Evolutionary conservation across 1,140 invertebrate species (phyloP), one percentile per base, ranked within the genome.

Genomic region (Brachionus plicatilis): DNA sequence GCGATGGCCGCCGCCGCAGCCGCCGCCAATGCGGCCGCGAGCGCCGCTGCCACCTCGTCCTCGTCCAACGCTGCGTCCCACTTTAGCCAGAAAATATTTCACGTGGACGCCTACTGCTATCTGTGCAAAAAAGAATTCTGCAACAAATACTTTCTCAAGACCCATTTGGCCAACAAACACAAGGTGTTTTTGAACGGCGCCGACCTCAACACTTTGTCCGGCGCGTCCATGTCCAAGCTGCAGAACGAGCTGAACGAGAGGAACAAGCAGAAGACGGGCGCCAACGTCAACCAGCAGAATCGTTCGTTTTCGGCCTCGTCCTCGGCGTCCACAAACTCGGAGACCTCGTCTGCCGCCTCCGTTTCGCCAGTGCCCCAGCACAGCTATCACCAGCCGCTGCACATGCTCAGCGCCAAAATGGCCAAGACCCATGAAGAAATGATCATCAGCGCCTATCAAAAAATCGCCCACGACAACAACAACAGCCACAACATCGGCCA

Each of bases 101-200:
- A 82, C 27, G 79, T 82, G 9, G 96, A 97, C 90, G 96, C 95
- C 4, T 98, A 96, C 88, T 97, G 96, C 89, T 90, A 91, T 83
- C 86, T 92, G 41, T 93, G 92, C 88, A 88, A 91, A 82, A 89
- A 91, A 85, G 91, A 92, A 86, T 91, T 92, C 85, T 92, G 92
- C 70, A 90, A 90, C 84, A 90, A 89, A 83, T 90, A 90, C 84
- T 90, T 89, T 83, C 85, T 90, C n/a, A 24, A 53, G n/a, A 84
- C 83, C n/a, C 83, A 84, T 50, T 75, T 84, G 43, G 83, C 68
- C 14, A 84, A 84, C 33, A 72, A 76, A 29, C 83, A 84, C 43
- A 50, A 72, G 53, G 70, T 84, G n/a, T 84, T 82, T 7, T 47
- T 82, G n/a, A 82, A 82, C 27, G 79, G 79, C 27, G 14, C n/a